phyloP scores from a whole-genome alignment of 64 coral and sea anemone species.

The Orbicella faveolata region DNA sequence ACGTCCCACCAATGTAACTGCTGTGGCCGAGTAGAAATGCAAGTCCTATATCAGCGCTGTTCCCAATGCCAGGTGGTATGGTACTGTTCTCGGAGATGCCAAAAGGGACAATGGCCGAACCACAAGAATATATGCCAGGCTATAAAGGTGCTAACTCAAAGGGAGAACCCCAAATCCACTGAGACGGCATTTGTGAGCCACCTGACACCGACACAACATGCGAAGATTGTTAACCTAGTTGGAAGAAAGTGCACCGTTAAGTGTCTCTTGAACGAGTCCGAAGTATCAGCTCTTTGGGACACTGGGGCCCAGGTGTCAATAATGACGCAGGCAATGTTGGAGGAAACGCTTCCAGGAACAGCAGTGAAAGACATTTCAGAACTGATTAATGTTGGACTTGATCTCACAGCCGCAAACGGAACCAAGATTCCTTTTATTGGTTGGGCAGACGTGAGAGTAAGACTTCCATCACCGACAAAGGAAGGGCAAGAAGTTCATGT shows the following conservation, averaged over 20 bases:
- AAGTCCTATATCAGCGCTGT: slow-evolving; percentile 16
- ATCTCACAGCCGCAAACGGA: slow-evolving; percentile 25
- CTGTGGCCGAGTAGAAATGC: background rate
- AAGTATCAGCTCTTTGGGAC: background rate
- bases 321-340: slow-evolving; percentile 17
- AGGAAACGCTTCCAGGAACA: slow-evolving; percentile 17
- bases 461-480: background rate
- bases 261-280: background rate
- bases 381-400: slow-evolving; percentile 15
- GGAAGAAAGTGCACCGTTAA: background rate
- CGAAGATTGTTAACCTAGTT: too few relatives aligned
- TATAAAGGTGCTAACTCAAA: too few relatives aligned
- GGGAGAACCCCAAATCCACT: too few relatives aligned
- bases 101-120: too few relatives aligned
- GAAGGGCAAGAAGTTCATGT: slow-evolving; percentile 32
- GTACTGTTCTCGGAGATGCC: too few relatives aligned
- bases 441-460: background rate
- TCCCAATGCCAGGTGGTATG: slow-evolving; percentile 20
- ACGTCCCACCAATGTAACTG: slow-evolving; percentile 22
- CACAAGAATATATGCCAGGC: too few relatives aligned
- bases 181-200: too few relatives aligned
- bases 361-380: slow-evolving; percentile 36
- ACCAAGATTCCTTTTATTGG: slow-evolving; percentile 68
- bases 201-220: too few relatives aligned
- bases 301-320: slow-evolving; percentile 24